Conservation (phyloP, 2,797 vertebrate species). For the Melanotaenia boesemani region DNA sequence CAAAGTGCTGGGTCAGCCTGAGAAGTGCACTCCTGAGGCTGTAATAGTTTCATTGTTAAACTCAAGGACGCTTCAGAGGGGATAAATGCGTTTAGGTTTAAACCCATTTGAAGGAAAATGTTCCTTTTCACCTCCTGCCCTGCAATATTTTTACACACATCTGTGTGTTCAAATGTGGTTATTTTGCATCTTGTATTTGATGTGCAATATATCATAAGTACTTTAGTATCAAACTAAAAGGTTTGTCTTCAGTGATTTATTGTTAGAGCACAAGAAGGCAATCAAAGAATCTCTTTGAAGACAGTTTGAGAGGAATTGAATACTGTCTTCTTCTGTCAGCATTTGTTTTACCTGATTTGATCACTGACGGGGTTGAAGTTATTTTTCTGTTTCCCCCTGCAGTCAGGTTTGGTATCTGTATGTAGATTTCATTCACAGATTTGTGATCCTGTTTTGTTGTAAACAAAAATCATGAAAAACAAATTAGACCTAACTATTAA, state of each 20-base stretch:
- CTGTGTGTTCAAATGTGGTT: neutral
- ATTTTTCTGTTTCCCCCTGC: conserved; percentile 1
- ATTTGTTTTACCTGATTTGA: neutral
- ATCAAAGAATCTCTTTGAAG: too few species aligned
- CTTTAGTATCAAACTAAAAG: neutral
- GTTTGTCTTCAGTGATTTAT: conserved; percentile 13
- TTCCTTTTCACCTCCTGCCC: conserved; percentile 19
- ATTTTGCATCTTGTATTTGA: neutral
- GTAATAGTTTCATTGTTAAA: conserved; percentile 41
- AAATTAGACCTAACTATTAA: conserved; percentile 19
- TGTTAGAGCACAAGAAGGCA: neutral
- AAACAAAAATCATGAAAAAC: conserved; percentile 6
- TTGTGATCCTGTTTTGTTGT: conserved; percentile 5
- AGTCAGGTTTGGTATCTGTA: conserved; percentile 2
- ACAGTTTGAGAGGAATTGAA: too few species aligned
- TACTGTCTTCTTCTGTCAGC: neutral
- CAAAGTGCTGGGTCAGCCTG: conserved; percentile 34
- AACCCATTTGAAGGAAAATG: conserved; percentile 26
- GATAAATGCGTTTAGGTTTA: conserved; percentile 19
- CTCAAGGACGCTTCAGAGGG: conserved; percentile 55
- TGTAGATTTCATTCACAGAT: conserved; percentile 9
- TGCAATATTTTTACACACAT: neutral
- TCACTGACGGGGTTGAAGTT: conserved; percentile 12
- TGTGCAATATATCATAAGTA: neutral
- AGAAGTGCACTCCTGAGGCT: conserved; percentile 31